Evolutionary conservation across 37 sponge, comb jelly and placozoan species (phyloP), one percentile per base, ranked within the genome.

Genomic region (Hormiphora californensis): DNA sequence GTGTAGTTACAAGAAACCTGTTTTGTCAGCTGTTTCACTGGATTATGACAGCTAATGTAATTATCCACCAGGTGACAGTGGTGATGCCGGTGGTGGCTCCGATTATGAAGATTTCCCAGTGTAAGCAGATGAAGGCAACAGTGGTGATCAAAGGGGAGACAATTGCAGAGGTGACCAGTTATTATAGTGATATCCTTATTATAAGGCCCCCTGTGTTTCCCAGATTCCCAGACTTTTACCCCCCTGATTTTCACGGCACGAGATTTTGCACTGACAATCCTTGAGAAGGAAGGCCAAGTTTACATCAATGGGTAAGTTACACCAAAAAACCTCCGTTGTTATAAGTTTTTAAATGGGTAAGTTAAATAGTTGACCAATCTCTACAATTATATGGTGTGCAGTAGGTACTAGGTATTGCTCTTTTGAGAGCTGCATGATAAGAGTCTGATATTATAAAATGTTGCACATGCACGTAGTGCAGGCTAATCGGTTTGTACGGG

Each of bases 21-120:
- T 49, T 15, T 49, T 17, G 9, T 49, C 9, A 49, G 9, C 53
- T 49, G 15, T 49, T 49, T 17, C 53, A 49, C 53, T 49, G 9
- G 15, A 17, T 15, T 49, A 49, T 49, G 9, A 49, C 53, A 49
- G 15, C 9, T 49, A 49, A 17, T 49, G 15, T 49, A 49, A 5
- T 28, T n/a, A n/a, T n/a, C n/a, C n/a, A n/a, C n/a, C 89, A 90
- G 44, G 91, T 92, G 28, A 90, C 88, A 11, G 95, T 94, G 59
- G 91, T 94, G 39, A 94, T 91, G 89, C 95, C 95, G 17, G 62
- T 67, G 0, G 86, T 63, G 17, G 92, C 95, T 32, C 95, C 95
- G 0, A 86, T 92, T 54, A 94, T 92, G 88, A 88, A 88, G 63
- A 91, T 94, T 9, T 85, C 90, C 0, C 86, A 63, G 54, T 94